phyloP scores from a whole-genome alignment of 2,113 vertebrate genomes.

The Heliornis fulica region DNA sequence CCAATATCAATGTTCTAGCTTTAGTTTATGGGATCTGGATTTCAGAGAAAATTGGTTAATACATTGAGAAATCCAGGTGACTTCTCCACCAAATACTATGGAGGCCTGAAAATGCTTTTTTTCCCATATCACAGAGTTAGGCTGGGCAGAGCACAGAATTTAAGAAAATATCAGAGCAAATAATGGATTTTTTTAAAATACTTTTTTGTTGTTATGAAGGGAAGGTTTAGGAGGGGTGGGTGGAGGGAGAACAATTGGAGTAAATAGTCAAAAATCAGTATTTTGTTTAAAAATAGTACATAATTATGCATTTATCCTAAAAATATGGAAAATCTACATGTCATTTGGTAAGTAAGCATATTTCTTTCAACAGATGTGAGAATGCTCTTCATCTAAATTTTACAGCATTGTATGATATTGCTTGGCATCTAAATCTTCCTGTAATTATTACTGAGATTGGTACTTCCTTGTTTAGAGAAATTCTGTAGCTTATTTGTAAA shows the following conservation, averaged over 20 bases:
- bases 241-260: neutral
- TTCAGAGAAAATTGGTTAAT: neutral
- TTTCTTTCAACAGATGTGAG: conserved; percentile 51
- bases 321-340: conserved; percentile 43
- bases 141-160: neutral
- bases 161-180: neutral
- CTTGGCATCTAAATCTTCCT: conserved; percentile 44
- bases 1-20: neutral
- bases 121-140: neutral
- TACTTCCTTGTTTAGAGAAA: conserved; percentile 17
- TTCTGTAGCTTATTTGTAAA: conserved; percentile 9
- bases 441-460: conserved; percentile 41
- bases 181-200: neutral
- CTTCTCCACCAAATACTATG: neutral
- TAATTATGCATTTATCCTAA: conserved; percentile 50
- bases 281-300: conserved; percentile 33
- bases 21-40: neutral
- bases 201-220: neutral
- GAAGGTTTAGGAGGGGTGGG: neutral
- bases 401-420: conserved; percentile 4
- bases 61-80: neutral
- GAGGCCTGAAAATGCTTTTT: neutral
- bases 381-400: conserved; percentile 46
- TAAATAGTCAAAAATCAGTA: conserved; percentile 12
- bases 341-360: conserved; percentile 22